Base-by-base conservation (phyloP, 2,113 vertebrate genomes). In the Gymnogyps californianus region DNA sequence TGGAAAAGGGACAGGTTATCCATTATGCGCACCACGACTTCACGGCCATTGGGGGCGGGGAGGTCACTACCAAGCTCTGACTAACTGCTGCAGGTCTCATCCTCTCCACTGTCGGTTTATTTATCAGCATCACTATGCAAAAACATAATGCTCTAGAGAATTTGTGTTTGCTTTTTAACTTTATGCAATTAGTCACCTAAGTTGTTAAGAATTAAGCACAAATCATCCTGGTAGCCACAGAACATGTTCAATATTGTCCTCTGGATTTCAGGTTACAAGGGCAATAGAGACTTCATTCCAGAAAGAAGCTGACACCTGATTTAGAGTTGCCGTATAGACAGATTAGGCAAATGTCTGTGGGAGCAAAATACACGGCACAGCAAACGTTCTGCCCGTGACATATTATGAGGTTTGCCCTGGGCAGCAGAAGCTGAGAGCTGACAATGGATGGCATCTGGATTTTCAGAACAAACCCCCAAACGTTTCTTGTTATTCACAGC, bases 401-500 rank as follows among this genome's bases (percentile, higher is more conserved):
- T 25, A 81, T 86, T 64, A 29, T 0, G 24, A 95, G 70, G 87
- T 57, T 82, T 94, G 85, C 71, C 86, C 95, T 94, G 90, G 88
- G 86, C 94, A 92, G 79, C 80, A 95, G 92, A 64, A 92, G 65
- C 86, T 79, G 61, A 72, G 92, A 87, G 80, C 74, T 95, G 95
- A 89, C 80, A 93, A 36, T 40, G 89, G 93, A 52, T 90, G 92
- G 85, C 94, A 90, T 89, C 94, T 84, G 83, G 72, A 95, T 89
- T 87, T 91, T 82, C 96, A 93, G 89, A 97, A 89, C 83, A 96
- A 94, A 16, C 89, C 87, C 82, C 81, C 6, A 10, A 97, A 97
- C 22, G 10, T 79, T 87, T 36, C 90, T 64, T 47, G 83, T 96
- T 97, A 95, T 92, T 97, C 93, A 95, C 96, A 96, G 92, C 95